Conservation (phyloP, 1,140 invertebrate genomes). For the Arctopsyche grandis region DNA sequence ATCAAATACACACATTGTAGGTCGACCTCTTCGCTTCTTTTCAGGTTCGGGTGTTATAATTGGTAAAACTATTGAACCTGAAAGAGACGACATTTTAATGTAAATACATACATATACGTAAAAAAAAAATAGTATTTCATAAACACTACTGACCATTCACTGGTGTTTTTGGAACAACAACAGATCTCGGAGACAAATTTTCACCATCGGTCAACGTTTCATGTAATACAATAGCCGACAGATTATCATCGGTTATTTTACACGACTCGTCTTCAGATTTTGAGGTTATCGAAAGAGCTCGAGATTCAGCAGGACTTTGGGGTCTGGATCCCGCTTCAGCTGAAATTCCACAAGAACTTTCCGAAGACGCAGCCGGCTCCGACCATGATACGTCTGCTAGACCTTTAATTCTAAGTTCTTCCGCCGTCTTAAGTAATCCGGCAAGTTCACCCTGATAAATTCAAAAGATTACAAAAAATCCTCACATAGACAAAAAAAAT, state of each 20-base stretch:
- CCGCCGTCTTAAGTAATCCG: constrained; percentile 88
- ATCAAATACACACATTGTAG: constrained; percentile 62
- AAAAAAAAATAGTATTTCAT: not conserved
- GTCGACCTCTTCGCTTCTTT: constrained; percentile 68
- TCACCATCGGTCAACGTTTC: not conserved
- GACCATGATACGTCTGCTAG: constrained; percentile 88
- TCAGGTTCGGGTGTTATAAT: constrained; percentile 27
- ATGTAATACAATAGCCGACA: not conserved
- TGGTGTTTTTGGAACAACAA: not conserved
- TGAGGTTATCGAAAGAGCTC: constrained; percentile 47
- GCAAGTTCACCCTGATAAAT: constrained; percentile 77
- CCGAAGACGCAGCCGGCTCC: constrained; percentile 67
- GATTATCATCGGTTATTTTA: constrained; percentile 4
- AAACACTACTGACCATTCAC: constrained; percentile 30
- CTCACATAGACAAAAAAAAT: not conserved
- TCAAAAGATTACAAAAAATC: not conserved
- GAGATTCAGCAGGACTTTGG: constrained; percentile 56
- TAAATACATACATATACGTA: not conserved
- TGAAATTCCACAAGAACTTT: constrained; percentile 50
- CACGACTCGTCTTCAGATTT: constrained; percentile 43
- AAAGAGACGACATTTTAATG: not conserved
- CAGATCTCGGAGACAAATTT: not conserved
- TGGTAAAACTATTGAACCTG: constrained; percentile 22
- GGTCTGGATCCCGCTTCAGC: constrained; percentile 43
- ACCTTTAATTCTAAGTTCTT: constrained; percentile 91